These are phyloP conservation scores for Euclidia mi DNA, from an alignment of 2,888 invertebrate genomes.

Conservation along the genomic window DNA sequence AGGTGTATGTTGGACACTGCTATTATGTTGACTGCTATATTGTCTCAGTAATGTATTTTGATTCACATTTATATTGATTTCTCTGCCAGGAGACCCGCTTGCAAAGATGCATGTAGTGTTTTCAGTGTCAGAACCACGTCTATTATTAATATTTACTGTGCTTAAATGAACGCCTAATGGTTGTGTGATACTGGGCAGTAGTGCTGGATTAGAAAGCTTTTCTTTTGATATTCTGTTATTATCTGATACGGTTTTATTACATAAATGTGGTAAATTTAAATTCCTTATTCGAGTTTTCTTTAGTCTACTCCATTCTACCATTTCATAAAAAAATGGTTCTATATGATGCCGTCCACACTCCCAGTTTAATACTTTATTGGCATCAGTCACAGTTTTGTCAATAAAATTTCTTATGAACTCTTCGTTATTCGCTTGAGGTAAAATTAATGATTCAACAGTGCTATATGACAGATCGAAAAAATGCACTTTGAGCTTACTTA, in stretches of 20 bases:
- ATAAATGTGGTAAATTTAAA: background rate
- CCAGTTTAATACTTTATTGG: slow-evolving; percentile 22
- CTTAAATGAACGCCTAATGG: background rate
- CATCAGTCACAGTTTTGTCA: slow-evolving; percentile 45
- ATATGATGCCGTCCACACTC: slow-evolving; percentile 37
- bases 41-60: slow-evolving; percentile 24
- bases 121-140: slow-evolving; percentile 3
- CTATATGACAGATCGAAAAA: slow-evolving; percentile 62
- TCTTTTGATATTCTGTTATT: slow-evolving; percentile 29
- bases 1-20: background rate
- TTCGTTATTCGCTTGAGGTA: slow-evolving; percentile 61
- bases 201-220: slow-evolving; percentile 17
- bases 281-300: slow-evolving; percentile 29
- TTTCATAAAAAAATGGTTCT: slow-evolving; percentile 51
- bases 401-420: slow-evolving; percentile 57
- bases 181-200: background rate
- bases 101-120: slow-evolving; percentile 45
- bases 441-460: slow-evolving; percentile 54
- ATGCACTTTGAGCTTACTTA: slow-evolving; percentile 40
- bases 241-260: background rate
- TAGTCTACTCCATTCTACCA: slow-evolving; percentile 61
- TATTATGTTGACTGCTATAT: background rate
- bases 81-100: slow-evolving; percentile 47
- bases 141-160: background rate
- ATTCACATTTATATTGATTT: slow-evolving; percentile 53